phyloP scores from a whole-genome alignment of 92 coral and sea anemone genomes.

The Palythoa grandis region DNA sequence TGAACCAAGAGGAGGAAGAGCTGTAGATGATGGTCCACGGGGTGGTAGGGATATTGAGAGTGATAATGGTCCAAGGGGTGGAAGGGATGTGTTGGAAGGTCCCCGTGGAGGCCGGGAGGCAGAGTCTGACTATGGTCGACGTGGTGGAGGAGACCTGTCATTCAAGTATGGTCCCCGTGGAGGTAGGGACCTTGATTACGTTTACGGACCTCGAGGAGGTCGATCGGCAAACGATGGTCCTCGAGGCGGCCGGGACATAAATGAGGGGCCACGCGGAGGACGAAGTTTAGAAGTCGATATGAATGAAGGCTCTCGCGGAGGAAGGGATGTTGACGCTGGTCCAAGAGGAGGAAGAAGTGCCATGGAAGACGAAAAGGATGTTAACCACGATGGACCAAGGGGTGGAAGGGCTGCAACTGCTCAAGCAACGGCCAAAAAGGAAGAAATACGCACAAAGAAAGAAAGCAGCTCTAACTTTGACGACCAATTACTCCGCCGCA shows the following conservation, averaged over 20 bases:
- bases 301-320: conserved; percentile 61
- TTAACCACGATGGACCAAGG: not conserved
- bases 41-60: conserved; percentile 23
- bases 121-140: conserved; percentile 42
- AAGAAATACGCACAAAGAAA: not conserved
- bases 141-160: conserved; percentile 56
- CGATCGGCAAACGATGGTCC: conserved; percentile 29
- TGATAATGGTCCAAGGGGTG: conserved; percentile 53
- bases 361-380: not conserved
- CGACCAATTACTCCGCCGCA: not conserved
- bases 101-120: conserved; percentile 42
- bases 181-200: conserved; percentile 55
- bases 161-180: conserved; percentile 73
- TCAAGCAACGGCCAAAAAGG: not conserved
- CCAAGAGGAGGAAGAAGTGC: conserved; percentile 33
- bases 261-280: conserved; percentile 74
- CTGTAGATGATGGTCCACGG: conserved; percentile 54
- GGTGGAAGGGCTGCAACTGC: conserved; percentile 3
- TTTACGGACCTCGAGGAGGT: conserved; percentile 30
- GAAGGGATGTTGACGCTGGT: conserved; percentile 28
- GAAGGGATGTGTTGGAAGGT: conserved; percentile 5
- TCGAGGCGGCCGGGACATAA: conserved; percentile 46
- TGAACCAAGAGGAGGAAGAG: conserved; percentile 56
- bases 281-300: conserved; percentile 38
- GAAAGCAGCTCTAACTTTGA: conserved; percentile 1